Percentiles rank a stretch among this genome's conserved stretches.
These are phyloP conservation scores for Brachionus sp. DNA, from an alignment of 1,140 invertebrate genomes.

Conservation along the genomic window DNA sequence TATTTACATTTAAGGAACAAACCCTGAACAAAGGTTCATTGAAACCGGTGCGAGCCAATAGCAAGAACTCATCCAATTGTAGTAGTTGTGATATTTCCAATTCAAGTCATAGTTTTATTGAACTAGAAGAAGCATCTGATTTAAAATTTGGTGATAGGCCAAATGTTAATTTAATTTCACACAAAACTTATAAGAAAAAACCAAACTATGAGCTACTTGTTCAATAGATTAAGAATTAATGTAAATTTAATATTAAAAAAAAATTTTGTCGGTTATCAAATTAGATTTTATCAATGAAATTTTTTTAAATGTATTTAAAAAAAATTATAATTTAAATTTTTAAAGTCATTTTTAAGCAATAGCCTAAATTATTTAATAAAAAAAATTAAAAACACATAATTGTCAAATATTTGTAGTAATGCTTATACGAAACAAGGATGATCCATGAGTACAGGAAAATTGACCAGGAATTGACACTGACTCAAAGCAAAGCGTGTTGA, in stretches of 20 bases:
- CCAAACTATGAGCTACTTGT: conserved; percentile 3
- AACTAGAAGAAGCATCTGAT: conserved; percentile 29
- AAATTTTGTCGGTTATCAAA: neutral
- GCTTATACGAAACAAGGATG: no score
- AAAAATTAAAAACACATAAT: no score
- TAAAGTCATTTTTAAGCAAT: no score
- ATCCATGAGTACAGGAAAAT: no score
- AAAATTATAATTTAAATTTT: no score
- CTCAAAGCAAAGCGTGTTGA: no score
- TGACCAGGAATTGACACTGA: no score
- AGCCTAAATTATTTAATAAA: no score
- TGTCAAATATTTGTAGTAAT: no score
- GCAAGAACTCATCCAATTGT: conserved; percentile 20
- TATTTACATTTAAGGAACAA: neutral
- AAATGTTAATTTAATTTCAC: neutral
- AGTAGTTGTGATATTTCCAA: conserved; percentile 19
- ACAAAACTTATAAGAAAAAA: conserved; percentile 4
- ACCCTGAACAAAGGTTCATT: neutral
- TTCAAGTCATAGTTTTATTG: conserved; percentile 40
- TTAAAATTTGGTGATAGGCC: neutral
- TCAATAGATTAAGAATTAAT: neutral
- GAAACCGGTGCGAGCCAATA: neutral
- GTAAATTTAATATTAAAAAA: neutral
- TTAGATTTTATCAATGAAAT: no score
- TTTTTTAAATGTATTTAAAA: no score